Base-by-base conservation (phyloP, 2,888 invertebrate genomes). In the Meloe dianella region DNA sequence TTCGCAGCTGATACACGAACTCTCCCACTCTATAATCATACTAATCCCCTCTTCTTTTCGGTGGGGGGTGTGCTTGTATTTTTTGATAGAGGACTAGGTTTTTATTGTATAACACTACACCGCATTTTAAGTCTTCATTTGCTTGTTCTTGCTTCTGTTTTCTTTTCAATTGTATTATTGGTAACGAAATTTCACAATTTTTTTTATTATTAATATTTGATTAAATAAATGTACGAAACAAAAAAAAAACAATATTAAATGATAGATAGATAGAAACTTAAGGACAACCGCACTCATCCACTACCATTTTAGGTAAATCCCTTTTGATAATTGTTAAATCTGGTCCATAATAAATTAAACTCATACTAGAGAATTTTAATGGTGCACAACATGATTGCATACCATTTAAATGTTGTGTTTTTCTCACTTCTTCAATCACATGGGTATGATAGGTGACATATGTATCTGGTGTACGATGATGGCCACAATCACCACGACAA, bases 271-370 rank as follows among this genome's bases (percentile, higher is more conserved):
- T 14, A 38, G 57, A 57, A 58, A 69, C 70, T 89, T 88, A 96
- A 77, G 95, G 95, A 85, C 96, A 96, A 77, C 95, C 96, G 86
- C 96, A 96, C 87, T 96, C 96, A 85, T 96, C 95, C 72, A 96
- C 95, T 77, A 95, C 94, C 96, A 96, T 96, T 87, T 96, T 95
- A 74, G 96, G 96, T 82, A 96, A 87, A 86, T 96, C 95, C 79
- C 95, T 89, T 85, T 96, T 96, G 84, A 96, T 94, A 84, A 96
- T 95, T 86, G 92, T 93, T 74, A 91, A 90, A 85, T 95, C 94
- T 70, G 91, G 91, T 75, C 95, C 95, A 85, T 94, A 95, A 85
- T 96, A 96, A 82, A 96, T 95, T 76, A 96, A 88, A 75, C 95
- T 95, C 89, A 96, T 94, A 82, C 94, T 91, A 66, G 95, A 94